Evolutionary conservation across 2,797 vertebrate species (phyloP).

Genomic region (Morus bassanus): DNA sequence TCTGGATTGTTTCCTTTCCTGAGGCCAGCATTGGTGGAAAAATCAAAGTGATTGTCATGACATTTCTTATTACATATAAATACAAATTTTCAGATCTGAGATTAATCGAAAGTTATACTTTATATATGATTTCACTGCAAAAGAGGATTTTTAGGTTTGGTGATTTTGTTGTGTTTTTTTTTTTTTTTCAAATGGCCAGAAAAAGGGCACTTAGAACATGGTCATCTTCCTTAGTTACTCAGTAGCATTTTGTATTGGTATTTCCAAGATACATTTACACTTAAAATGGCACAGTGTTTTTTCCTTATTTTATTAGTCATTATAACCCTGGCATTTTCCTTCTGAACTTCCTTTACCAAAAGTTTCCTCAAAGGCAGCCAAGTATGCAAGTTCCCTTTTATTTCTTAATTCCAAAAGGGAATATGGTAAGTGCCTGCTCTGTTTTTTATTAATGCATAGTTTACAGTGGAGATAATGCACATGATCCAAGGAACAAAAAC

Average conservation of each 20-base stretch:
- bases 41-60: not conserved
- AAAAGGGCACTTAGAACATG: not conserved
- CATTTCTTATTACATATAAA: not conserved
- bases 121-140: not conserved
- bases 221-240: not conserved
- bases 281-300: not conserved
- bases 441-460: not conserved
- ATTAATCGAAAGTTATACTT: not conserved
- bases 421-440: not conserved
- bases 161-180: not conserved
- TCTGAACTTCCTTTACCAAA: not conserved
- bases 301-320: not conserved
- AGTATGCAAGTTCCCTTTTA: not conserved
- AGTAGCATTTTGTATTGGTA: not conserved
- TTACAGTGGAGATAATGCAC: constrained; percentile 27
- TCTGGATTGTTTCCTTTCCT: not conserved
- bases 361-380: constrained; percentile 1
- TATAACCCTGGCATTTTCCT: not conserved
- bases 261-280: not conserved
- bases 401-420: not conserved
- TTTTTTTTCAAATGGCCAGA: not conserved
- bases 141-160: not conserved
- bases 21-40: not conserved
- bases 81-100: not conserved
- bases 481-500: not conserved